These are phyloP conservation scores for Hemithea aestivaria DNA, from an alignment of 2,888 invertebrate genomes.

Conservation along the genomic window DNA sequence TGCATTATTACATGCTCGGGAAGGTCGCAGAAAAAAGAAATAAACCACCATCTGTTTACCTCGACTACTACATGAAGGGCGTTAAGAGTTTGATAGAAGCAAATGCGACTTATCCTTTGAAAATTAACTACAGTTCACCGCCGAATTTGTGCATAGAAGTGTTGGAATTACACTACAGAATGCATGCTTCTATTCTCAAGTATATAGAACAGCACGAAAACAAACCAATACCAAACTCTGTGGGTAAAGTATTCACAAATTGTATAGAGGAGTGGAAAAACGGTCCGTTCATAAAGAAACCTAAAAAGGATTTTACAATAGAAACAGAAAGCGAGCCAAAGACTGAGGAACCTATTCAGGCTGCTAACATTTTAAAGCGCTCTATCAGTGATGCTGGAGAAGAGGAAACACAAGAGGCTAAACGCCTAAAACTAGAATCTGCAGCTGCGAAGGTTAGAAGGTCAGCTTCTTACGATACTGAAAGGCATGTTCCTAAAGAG, in stretches of 20 bases:
- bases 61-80: conserved; percentile 90
- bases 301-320: conserved; percentile 45
- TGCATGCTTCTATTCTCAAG: conserved; percentile 93
- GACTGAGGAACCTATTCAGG: conserved; percentile 52
- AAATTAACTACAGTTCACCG: conserved; percentile 91
- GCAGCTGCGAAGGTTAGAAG: conserved; percentile 68
- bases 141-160: conserved; percentile 92
- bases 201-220: conserved; percentile 88
- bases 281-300: conserved; percentile 61
- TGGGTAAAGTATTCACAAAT: conserved; percentile 80
- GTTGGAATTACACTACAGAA: conserved; percentile 90
- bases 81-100: conserved; percentile 87
- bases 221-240: conserved; percentile 80
- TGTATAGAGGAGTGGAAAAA: conserved; percentile 75
- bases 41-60: conserved; percentile 84
- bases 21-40: conserved; percentile 94
- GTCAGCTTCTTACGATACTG: conserved; percentile 70
- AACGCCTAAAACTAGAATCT: conserved; percentile 59
- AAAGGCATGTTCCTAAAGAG: conserved; percentile 47
- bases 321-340: conserved; percentile 47
- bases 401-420: conserved; percentile 62
- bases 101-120: conserved; percentile 90
- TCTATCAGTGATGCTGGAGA: conserved; percentile 70
- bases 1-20: conserved; percentile 96
- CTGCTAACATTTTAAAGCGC: conserved; percentile 70